These are phyloP conservation scores for Spheniscus humboldti DNA, from an alignment of 2,797 vertebrate species.

Conservation along the genomic window DNA sequence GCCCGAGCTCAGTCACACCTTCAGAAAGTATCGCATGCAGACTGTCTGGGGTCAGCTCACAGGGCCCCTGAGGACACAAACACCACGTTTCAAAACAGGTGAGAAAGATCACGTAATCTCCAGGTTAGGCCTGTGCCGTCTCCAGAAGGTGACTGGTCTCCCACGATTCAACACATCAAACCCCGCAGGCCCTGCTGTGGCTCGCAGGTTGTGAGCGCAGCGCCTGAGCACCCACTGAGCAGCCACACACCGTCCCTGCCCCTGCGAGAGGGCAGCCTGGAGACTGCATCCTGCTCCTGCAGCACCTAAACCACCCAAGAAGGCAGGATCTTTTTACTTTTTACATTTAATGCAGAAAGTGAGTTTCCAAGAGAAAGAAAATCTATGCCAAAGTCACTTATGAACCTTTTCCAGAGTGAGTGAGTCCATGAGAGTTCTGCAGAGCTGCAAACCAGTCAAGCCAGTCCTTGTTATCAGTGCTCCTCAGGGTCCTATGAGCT, in stretches of 20 bases:
- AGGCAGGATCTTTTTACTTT: neutral
- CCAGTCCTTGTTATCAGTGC: neutral
- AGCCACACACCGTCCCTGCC: neutral
- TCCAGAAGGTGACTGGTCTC: neutral
- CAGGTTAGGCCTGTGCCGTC: neutral
- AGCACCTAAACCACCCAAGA: neutral
- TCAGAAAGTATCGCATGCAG: neutral
- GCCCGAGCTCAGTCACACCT: neutral
- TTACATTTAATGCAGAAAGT: neutral
- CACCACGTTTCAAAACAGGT: rapidly evolving
- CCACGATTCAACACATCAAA: neutral
- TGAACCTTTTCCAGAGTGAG: neutral
- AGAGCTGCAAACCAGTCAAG: neutral
- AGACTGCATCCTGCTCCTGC: neutral
- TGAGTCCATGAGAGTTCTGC: neutral
- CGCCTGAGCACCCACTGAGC: neutral
- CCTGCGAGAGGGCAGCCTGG: rapidly evolving
- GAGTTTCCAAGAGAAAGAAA: neutral
- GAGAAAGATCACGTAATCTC: rapidly evolving
- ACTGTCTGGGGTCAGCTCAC: neutral
- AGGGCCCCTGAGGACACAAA: neutral
- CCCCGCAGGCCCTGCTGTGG: neutral
- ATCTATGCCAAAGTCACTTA: neutral
- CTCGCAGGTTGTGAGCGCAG: neutral
- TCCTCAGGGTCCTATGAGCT: neutral